These are phyloP conservation scores for Julus scandinavius DNA, from an alignment of 2,888 invertebrate genomes.

Conservation along the genomic window DNA sequence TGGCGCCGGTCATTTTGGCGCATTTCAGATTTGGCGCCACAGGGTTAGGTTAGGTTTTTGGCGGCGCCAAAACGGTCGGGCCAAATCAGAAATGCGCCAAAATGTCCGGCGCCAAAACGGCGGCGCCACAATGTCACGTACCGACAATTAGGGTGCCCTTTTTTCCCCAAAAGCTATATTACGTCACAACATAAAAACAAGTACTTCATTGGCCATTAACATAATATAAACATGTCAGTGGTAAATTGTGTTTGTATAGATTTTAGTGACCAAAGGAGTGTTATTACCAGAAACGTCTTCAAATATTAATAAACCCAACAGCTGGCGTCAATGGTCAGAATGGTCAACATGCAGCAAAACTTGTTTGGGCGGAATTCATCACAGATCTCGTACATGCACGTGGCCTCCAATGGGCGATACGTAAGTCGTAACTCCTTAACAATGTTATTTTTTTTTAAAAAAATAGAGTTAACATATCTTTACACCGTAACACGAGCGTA, in stretches of 20 bases:
- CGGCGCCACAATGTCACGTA: too few species aligned
- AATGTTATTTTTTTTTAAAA: background rate
- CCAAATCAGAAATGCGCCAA: too few species aligned
- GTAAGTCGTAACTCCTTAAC: background rate
- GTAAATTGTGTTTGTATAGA: background rate
- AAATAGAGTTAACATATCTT: background rate
- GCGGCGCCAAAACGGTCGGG: too few species aligned
- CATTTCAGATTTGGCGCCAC: too few species aligned
- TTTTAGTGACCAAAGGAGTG: background rate
- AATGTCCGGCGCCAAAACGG: too few species aligned
- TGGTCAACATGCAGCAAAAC: conserved; percentile 58
- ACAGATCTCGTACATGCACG: conserved; percentile 56
- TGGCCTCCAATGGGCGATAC: conserved; percentile 55
- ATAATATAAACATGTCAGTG: background rate
- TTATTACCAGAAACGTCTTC: background rate
- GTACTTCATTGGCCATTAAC: too few species aligned
- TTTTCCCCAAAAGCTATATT: too few species aligned
- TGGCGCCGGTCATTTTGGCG: too few species aligned
- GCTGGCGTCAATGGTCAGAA: conserved; percentile 58
- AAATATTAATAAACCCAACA: background rate
- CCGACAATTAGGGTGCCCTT: too few species aligned
- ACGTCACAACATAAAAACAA: too few species aligned
- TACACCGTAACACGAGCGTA: background rate
- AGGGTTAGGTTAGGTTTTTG: too few species aligned
- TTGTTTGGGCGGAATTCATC: conserved; percentile 57